Base-by-base conservation (phyloP, 2,888 invertebrate species). In the Nebria salina region DNA sequence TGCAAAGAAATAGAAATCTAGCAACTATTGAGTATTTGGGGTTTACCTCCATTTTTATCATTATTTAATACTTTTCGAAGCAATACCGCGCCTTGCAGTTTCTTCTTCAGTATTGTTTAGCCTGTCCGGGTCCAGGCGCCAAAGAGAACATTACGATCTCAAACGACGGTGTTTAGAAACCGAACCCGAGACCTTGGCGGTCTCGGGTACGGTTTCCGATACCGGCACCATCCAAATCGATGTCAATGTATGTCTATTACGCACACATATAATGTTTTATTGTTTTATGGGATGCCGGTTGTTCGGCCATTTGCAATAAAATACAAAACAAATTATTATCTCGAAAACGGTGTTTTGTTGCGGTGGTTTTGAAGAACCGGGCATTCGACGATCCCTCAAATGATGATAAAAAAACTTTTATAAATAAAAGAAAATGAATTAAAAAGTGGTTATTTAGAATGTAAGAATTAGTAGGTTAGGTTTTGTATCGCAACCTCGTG, bases 401-500 rank as follows among this genome's bases (percentile, higher is more conserved):
- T 76, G 68, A 76, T 75, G 25, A 78, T 43, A 73, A 77, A 43
- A 26, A 77, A 78, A 78, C 73, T 78, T 78, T 72, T 78, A 73
- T 54, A 77, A 26, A 77, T 77, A 64, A 65, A 64, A 77, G 64
- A 78, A 72, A 72, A 73, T 78, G 76, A 54, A 54, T 54, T 54
- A 54, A 54, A 70, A 70, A 70, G 34, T 78, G 78, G 70, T 77
- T 70, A 77, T 66, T 43, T 75, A 72, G 66, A 65, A 70, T 65
- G 65, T 75, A 75, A 75, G 75, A 68, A 72, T 73, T 79, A 75
- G 75, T 79, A 70, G 74, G 79, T 75, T 74, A 74, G 65, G 74
- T 79, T 79, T 79, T 79, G 79, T 79, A 79, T 79, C 79, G 79
- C 79, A 75, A 75, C 74, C 54, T 75, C 43, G 75, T 79, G 79